phyloP scores from a whole-genome alignment of 2,113 vertebrate species.

The Gavia stellata region DNA sequence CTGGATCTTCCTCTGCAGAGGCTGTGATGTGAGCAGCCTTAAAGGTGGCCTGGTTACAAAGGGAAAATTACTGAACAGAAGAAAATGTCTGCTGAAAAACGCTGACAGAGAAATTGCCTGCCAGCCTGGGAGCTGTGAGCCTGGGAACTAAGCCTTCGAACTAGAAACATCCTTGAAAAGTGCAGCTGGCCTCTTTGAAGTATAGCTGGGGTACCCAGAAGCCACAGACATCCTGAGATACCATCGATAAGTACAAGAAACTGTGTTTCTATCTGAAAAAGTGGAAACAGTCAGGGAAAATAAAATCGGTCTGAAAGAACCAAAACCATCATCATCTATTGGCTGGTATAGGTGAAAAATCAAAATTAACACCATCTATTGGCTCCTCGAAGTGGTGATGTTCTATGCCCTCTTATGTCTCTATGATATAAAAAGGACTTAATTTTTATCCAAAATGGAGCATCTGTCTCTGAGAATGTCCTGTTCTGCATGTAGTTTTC shows the following conservation, averaged over 20 bases:
- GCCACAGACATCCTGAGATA: not conserved
- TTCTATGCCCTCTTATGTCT: not conserved
- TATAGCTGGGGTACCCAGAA: not conserved
- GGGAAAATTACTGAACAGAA: not conserved
- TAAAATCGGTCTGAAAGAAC: not conserved
- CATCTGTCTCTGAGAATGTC: not conserved
- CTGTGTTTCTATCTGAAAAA: not conserved
- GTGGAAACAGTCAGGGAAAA: not conserved
- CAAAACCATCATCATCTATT: not conserved
- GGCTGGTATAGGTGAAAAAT: not conserved
- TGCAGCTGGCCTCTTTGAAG: not conserved
- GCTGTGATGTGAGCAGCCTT: not conserved
- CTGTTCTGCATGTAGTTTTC: not conserved
- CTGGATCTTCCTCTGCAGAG: not conserved
- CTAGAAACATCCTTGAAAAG: not conserved
- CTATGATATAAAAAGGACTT: not conserved
- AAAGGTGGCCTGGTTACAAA: not conserved
- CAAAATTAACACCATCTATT: not conserved
- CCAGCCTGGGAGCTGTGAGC: not conserved
- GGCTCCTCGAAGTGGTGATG: not conserved
- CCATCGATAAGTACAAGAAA: accelerated
- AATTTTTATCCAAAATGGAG: not conserved
- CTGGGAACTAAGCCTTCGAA: not conserved
- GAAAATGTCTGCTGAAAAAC: not conserved
- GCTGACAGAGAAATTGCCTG: not conserved